Conservation (phyloP, 37 sponge, comb jelly and placozoan species). For the Tethya wilhelma region DNA sequence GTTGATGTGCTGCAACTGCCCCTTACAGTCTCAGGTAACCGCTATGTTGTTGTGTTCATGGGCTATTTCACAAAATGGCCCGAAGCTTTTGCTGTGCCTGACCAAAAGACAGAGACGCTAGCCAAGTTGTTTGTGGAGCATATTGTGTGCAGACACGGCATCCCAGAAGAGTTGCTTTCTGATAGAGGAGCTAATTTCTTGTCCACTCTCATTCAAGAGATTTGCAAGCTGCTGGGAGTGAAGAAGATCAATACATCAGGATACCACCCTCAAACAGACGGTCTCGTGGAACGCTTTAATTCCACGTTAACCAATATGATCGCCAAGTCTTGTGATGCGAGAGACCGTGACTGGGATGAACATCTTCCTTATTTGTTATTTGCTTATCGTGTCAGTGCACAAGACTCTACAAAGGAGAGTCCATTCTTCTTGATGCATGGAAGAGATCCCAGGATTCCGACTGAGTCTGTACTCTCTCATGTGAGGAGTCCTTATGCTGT, state of each 20-base stretch:
- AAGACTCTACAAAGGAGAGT: slow-evolving; percentile 56
- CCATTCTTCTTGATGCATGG: slow-evolving; percentile 64
- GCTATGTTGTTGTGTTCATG: slow-evolving; percentile 55
- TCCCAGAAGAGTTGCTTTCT: slow-evolving; percentile 51
- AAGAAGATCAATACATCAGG: slow-evolving; percentile 62
- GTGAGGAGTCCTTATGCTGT: slow-evolving; percentile 13
- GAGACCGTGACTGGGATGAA: slow-evolving; percentile 40
- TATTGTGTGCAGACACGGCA: slow-evolving; percentile 36
- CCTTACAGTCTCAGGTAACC: slow-evolving; percentile 41
- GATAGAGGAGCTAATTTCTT: no score
- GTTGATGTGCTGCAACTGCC: slow-evolving; percentile 62
- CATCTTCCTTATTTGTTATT: slow-evolving; percentile 53
- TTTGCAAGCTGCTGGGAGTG: slow-evolving; percentile 25
- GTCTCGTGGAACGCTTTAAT: slow-evolving; percentile 53
- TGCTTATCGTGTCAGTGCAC: slow-evolving; percentile 45
- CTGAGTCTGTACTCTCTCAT: slow-evolving; percentile 24
- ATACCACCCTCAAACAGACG: slow-evolving; percentile 64
- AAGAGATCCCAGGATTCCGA: slow-evolving; percentile 45
- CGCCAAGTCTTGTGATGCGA: slow-evolving; percentile 30
- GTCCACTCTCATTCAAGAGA: slow-evolving; percentile 29
- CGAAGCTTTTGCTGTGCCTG: slow-evolving; percentile 61
- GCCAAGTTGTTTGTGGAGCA: slow-evolving; percentile 46
- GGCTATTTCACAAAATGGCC: slow-evolving; percentile 75
- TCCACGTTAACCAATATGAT: no score
- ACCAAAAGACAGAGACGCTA: slow-evolving; percentile 56